Base-by-base conservation (phyloP, 2,888 invertebrate genomes). In the Drosophila suboccidentalis region DNA sequence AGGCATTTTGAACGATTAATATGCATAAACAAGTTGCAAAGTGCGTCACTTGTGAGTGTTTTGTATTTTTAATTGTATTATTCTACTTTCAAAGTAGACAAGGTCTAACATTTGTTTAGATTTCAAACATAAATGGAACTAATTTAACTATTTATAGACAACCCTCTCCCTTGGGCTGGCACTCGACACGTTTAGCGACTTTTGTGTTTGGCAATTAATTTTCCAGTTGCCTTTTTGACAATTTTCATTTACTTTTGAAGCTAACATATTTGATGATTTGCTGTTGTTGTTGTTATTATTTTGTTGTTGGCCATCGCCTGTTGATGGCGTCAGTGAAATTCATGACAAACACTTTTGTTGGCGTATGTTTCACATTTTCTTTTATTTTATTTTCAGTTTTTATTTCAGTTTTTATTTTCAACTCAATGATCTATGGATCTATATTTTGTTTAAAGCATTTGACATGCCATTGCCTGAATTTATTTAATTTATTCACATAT, bases 331-430 rank as follows among this genome's bases (percentile, higher is more conserved):
- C 86, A 85, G 83, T 73, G 39, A 46, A 63, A 54, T 57, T 46
- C 62, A 86, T 84, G 84, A 85, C 84, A 82, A 86, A 80, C 83
- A 85, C 71, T 85, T 85, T 80, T 78, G 11, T 46, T 61, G 43
- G 54, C 66, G 44, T 49, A 47, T 71, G 54, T 46, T 74, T 53
- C 49, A 44, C 38, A 59, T 66, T 11, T 66, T 6, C 38, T n/a
- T 38, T 65, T 58, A 36, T 54, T 43, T 58, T 55, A 46, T 49
- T 47, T 38, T 47, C 11, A 38, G 5, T n/a, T 34, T 53, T 49
- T 22, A 26, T 47, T 38, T 47, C 11, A 38, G 5, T n/a, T 34
- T 53, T 49, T 22, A 26, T 41, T 3, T 11, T 44, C 46, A 26
- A 6, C 26, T 26, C 2, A 67, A 57, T 85, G 85, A 85, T 86